A percentile compares a stretch with the other conserved stretches of the same genome.
Conservation (phyloP, 2,888 invertebrate genomes). For the Calameuta idolon region DNA sequence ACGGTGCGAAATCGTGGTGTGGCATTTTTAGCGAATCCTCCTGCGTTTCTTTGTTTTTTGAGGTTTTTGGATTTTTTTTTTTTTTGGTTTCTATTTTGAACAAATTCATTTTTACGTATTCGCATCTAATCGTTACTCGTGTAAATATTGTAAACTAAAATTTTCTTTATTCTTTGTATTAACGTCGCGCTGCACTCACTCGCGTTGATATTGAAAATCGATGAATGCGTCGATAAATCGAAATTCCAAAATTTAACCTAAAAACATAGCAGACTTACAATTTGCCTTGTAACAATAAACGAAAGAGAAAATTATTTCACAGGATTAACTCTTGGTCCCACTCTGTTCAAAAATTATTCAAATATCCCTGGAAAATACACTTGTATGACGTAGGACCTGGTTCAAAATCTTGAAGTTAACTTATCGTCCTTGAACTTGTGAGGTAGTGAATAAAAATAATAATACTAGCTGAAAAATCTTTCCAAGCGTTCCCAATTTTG, state of each 20-base stretch:
- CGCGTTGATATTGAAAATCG: background rate
- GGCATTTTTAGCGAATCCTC: background rate
- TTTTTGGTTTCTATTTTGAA: background rate
- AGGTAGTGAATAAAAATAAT: background rate
- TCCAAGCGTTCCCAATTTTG: background rate
- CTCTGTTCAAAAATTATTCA: background rate
- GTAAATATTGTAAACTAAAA: background rate
- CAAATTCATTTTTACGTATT: background rate
- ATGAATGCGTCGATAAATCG: background rate
- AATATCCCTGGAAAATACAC: background rate
- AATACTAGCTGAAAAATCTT: background rate
- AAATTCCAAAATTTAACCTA: background rate
- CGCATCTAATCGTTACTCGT: background rate
- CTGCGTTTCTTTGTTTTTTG: background rate
- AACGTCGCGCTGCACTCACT: background rate
- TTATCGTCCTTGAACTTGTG: background rate
- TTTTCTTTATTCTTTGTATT: background rate
- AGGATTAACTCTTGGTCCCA: background rate
- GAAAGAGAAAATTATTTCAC: background rate
- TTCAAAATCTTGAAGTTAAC: background rate
- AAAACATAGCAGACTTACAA: background rate
- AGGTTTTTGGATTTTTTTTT: no score
- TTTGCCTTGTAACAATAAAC: background rate
- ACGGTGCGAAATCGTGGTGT: background rate
- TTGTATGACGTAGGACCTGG: background rate